Evolutionary conservation across 1,140 invertebrate species (phyloP), one percentile per base, ranked within the genome.

Genomic region (Zelostemma sp.): DNA sequence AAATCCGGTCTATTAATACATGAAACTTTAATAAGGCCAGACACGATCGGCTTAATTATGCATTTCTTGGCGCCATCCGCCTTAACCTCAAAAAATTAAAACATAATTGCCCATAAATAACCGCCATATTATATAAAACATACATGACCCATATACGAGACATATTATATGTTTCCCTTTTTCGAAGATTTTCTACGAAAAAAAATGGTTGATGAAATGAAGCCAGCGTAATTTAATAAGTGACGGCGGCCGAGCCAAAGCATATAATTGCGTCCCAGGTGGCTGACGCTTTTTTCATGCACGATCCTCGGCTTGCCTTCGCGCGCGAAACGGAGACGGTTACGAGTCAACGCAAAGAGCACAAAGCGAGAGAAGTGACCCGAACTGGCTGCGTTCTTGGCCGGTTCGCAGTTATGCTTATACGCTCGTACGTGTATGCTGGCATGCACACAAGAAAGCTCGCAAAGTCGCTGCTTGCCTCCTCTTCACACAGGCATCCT

Each of bases 381-480:
- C 40, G 40, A 41, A 41, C 40, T 41, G 40, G 40, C 40, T 41
- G 40, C 40, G 40, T 41, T 41, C 40, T 41, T 41, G 40, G 40
- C 40, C 40, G 40, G 40, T 38, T 38, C 40, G 15, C 40, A 15
- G 40, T 15, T 12, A 15, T 15, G 40, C n/a, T 41, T 41, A 41
- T 41, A 15, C 40, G 11, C 8, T 14, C 6, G 14, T 41, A 41
- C 15, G 40, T 41, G 4, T 15, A 15, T 15, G 8, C 8, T 1
- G 11, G 40, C 8, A 15, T 15, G 14, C 40, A 41, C 14, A 41
- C 40, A 11, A 38, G 35, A 38, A 41, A 5, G 11, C 11, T 15
- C 4, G 40, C 40, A 14, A 41, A 41, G 40, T 15, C 40, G 40
- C n/a, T 41, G 15, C 40, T 41, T 14, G 40, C 40, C 40, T 41